Conservation (phyloP, 2,113 vertebrate species). For the Mormyrus iriodes region DNA sequence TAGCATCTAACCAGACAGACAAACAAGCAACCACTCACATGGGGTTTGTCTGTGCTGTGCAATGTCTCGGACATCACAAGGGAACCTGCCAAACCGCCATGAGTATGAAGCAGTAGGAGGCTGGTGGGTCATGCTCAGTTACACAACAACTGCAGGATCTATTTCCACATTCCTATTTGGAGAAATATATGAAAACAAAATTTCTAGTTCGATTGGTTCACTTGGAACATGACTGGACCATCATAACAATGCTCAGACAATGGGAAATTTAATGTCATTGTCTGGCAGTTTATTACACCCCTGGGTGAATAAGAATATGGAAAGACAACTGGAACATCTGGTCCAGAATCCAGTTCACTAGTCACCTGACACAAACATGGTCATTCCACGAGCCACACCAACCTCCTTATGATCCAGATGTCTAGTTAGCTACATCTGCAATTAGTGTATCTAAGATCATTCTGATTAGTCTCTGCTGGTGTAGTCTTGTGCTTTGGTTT, state of each 20-base stretch:
- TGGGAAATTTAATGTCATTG: not conserved
- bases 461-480: not conserved
- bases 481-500: not conserved
- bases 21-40: not conserved
- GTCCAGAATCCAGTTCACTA: not conserved
- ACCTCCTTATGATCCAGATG: not conserved
- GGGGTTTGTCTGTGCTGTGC: not conserved
- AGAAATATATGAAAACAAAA: not conserved
- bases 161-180: not conserved
- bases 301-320: not conserved
- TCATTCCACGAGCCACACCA: not conserved
- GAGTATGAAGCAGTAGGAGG: not conserved
- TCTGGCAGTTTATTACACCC: not conserved
- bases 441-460: not conserved
- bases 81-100: not conserved
- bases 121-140: not conserved
- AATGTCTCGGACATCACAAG: not conserved
- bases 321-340: not conserved
- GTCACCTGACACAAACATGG: not conserved
- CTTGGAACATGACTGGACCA: not conserved
- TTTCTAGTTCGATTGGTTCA: not conserved
- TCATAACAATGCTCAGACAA: not conserved
- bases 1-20: not conserved
- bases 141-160: not conserved
- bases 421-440: not conserved